phyloP scores from a whole-genome alignment of 2,888 invertebrate genomes.

The Tanaodytes sp. region DNA sequence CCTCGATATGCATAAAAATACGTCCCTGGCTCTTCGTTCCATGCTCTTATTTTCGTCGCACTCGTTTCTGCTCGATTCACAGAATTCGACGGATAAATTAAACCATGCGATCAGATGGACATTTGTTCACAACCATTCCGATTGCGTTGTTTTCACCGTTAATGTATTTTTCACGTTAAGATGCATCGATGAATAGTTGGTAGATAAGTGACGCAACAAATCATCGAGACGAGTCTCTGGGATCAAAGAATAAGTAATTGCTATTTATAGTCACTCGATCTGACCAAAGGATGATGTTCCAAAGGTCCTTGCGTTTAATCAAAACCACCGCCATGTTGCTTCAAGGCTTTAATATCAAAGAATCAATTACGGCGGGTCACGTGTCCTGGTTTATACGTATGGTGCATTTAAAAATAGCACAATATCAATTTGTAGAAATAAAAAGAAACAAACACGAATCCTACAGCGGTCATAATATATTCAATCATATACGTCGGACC shows the following conservation, averaged over 20 bases:
- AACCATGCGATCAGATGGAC: slow-evolving; percentile 4
- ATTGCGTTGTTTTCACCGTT: slow-evolving; percentile 13
- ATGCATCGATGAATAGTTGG: slow-evolving; percentile 13
- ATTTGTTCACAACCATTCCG: slow-evolving; percentile 20
- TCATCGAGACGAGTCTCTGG: slow-evolving; percentile 19
- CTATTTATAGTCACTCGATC: slow-evolving; percentile 33
- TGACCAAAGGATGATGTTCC: slow-evolving; percentile 18
- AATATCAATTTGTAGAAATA: no score
- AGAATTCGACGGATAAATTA: slow-evolving; percentile 31
- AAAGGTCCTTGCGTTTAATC: slow-evolving; percentile 24
- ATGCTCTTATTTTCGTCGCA: slow-evolving; percentile 28
- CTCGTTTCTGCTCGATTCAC: slow-evolving; percentile 23
- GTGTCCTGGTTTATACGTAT: no score
- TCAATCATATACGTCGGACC: no score
- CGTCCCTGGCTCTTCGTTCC: slow-evolving; percentile 13
- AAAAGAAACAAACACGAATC: no score
- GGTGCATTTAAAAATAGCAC: no score
- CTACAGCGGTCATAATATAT: no score
- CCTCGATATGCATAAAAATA: slow-evolving; percentile 34
- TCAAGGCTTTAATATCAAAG: no score
- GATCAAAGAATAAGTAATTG: slow-evolving; percentile 43
- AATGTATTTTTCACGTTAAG: slow-evolving; percentile 18
- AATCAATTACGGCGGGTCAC: no score
- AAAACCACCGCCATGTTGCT: neutral
- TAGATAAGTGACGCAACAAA: slow-evolving; percentile 42